Percentiles rank a stretch among this genome's conserved stretches.
phyloP scores from a whole-genome alignment of 2,113 vertebrate genomes.

The Epinephelus lanceolatus region DNA sequence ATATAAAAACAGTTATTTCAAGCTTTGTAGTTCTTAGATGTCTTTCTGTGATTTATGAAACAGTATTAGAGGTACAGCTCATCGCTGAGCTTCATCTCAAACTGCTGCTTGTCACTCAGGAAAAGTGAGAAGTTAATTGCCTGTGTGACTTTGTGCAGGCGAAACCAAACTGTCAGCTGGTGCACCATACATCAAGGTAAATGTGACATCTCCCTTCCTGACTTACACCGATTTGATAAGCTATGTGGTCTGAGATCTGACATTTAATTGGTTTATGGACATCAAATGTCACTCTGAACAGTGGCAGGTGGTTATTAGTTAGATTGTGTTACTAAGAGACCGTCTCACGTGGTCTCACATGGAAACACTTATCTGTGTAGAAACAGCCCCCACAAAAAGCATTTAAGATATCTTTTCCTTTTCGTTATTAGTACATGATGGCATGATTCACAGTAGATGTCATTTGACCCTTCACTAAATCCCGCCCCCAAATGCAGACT shows the following conservation, averaged over 20 bases:
- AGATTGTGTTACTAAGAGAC: neutral
- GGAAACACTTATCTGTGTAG: no score
- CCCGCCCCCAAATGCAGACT: no score
- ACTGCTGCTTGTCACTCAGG: neutral
- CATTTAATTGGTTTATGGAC: neutral
- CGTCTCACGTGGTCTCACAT: no score
- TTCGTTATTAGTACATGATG: neutral
- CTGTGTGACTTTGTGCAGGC: neutral
- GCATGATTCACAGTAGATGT: neutral
- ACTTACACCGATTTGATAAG: neutral
- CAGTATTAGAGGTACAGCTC: neutral
- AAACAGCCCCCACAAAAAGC: neutral
- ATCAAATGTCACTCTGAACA: neutral
- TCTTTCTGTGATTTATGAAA: neutral
- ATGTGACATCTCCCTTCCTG: neutral
- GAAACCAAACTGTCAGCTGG: neutral
- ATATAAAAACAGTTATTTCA: neutral
- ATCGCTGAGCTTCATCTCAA: neutral
- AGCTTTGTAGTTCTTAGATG: neutral
- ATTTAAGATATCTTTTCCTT: neutral
- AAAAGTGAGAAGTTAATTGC: neutral
- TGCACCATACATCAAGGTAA: neutral
- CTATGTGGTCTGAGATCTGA: neutral
- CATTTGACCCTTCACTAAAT: no score
- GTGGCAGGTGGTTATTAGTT: neutral